Evolutionary conservation across 2,797 vertebrate genomes (phyloP).

Genomic region (Meda fulgida): DNA sequence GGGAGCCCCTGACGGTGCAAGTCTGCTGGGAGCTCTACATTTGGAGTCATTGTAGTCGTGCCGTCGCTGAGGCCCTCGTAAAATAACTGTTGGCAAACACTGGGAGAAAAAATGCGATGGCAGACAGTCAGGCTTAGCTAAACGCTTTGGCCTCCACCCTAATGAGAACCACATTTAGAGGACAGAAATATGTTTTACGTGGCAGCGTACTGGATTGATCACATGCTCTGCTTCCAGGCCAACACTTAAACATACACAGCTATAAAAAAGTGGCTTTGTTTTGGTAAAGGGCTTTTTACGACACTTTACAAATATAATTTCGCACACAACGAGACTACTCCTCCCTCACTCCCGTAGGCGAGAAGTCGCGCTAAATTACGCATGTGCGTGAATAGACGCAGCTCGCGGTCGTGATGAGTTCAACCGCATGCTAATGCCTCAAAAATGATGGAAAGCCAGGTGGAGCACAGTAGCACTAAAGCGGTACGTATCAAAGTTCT

Average conservation of each 20-base stretch:
- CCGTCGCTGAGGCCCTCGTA: slow-evolving; percentile 38
- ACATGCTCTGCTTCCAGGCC: slow-evolving; percentile 63
- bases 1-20: slow-evolving; percentile 10
- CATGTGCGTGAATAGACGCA: not conserved
- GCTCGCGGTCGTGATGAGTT: not conserved
- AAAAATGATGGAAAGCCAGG: slow-evolving; percentile 15
- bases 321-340: slow-evolving; percentile 21
- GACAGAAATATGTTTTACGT: slow-evolving; percentile 78
- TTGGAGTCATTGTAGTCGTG: slow-evolving; percentile 23
- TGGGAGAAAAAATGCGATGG: slow-evolving; percentile 48
- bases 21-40: slow-evolving; percentile 27
- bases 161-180: slow-evolving; percentile 88
- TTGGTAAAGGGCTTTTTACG: slow-evolving; percentile 27
- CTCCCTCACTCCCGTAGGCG: slow-evolving; percentile 15
- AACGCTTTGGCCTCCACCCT: slow-evolving; percentile 79
- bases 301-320: slow-evolving; percentile 41
- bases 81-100: slow-evolving; percentile 52
- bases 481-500: not conserved
- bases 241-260: slow-evolving; percentile 38
- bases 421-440: slow-evolving; percentile 5
- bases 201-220: slow-evolving; percentile 70
- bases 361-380: slow-evolving; percentile 13
- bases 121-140: slow-evolving; percentile 79
- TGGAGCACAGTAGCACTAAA: not conserved
- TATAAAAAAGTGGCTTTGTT: slow-evolving; percentile 38